Percentiles rank a stretch among this genome's conserved stretches.
phyloP scores from a whole-genome alignment of 2,888 invertebrate species.

The Cerceris rybyensis region DNA sequence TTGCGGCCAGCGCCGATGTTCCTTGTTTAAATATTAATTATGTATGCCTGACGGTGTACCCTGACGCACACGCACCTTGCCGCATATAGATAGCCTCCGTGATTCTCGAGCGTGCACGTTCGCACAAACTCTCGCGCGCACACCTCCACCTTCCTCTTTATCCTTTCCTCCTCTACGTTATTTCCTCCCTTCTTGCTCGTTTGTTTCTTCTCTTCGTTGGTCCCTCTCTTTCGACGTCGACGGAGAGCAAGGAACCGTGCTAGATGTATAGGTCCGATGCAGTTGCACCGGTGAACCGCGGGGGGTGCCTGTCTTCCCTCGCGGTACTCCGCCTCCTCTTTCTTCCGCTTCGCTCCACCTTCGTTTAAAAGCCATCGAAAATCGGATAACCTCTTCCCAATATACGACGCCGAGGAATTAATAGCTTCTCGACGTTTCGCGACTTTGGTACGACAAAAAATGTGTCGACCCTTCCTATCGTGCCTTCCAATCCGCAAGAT shows the following conservation, averaged over 20 bases:
- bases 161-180: background rate
- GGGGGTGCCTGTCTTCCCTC: conserved; percentile 68
- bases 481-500: too few species aligned
- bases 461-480: too few species aligned
- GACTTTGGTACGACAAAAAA: background rate
- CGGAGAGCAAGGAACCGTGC: conserved; percentile 30
- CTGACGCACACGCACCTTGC: conserved; percentile 72
- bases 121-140: conserved; percentile 54
- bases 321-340: conserved; percentile 22
- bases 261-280: conserved; percentile 52
- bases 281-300: conserved; percentile 68
- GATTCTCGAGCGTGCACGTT: conserved; percentile 40
- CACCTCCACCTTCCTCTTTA: conserved; percentile 8
- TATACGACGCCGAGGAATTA: background rate
- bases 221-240: background rate
- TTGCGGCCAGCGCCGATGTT: conserved; percentile 48
- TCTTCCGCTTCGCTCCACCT: conserved; percentile 6
- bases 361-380: conserved; percentile 22
- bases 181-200: conserved; percentile 20
- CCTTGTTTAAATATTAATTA: conserved; percentile 80
- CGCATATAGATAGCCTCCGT: conserved; percentile 67
- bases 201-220: conserved; percentile 18
- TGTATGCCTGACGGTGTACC: conserved; percentile 75
- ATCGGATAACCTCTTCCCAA: background rate
- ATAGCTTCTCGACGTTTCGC: background rate